Base-by-base conservation (phyloP, 2,113 vertebrate species). In the Xenopus borealis region DNA sequence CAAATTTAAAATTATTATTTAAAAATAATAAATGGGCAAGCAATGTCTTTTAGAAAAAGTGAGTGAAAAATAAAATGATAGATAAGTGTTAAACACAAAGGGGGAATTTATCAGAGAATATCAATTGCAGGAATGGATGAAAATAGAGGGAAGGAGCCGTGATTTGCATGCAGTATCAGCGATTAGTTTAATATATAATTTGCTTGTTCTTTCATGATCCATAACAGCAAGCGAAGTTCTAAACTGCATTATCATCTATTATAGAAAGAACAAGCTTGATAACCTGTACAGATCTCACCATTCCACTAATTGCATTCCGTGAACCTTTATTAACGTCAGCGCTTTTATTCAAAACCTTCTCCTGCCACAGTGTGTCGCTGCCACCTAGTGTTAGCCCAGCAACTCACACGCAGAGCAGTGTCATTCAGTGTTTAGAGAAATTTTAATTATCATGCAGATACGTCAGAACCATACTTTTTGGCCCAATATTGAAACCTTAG, bases 361-460 rank as follows among this genome's bases (percentile, higher is more conserved):
- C 14, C 0, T 0, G 0, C 0, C 1, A 65, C 67, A 64, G 80
- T 67, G 33, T 19, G 0, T 62, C 83, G 86, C 81, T 83, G 66
- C 87, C 88, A 82, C 84, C 88, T 88, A 76, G 81, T 77, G 88
- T 40, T 40, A 9, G 33, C 33, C 33, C 5, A 7, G 33, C 1
- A 40, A 40, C 33, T 40, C 33, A 40, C 33, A 40, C 33, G 6
- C 33, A 27, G 23, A 27, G 23, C 33, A 7, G 33, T 40, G 8
- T 40, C 3, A 2, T 3, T 27, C 23, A 27, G 2, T 27, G 1
- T 27, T n/a, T n/a, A n/a, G n/a, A n/a, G n/a, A n/a, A n/a, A n/a
- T n/a, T 27, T 27, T 27, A 27, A 27, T 27, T 27, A 27, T 27
- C 23, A 27, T 27, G 23, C 23, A 27, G 23, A 27, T 27, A 3